Conservation (phyloP, 2,113 vertebrate species). For the Gymnarchus niloticus region DNA sequence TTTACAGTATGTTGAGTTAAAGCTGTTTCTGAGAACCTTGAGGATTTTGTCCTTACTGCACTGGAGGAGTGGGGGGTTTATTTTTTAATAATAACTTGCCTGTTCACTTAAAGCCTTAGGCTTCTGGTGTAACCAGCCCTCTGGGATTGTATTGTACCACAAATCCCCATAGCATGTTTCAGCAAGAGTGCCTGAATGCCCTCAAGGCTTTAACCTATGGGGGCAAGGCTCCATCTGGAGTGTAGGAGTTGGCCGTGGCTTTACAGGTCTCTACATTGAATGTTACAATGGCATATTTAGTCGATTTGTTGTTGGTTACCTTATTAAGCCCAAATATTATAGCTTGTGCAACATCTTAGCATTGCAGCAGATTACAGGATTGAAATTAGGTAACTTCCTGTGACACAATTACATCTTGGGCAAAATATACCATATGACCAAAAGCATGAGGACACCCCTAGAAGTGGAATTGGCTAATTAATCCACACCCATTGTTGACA, state of each 20-base stretch:
- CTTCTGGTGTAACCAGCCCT: slow-evolving; percentile 35
- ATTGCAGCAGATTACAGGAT: background rate
- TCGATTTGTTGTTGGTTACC: too few relatives aligned
- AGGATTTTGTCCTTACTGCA: background rate
- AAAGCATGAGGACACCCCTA: too few relatives aligned
- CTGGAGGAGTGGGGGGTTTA: background rate
- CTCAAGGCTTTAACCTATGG: background rate
- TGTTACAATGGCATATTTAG: too few relatives aligned
- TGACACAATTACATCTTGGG: background rate
- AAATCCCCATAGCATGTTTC: slow-evolving; percentile 41
- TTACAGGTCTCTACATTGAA: too few relatives aligned
- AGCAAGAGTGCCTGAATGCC: slow-evolving; percentile 16
- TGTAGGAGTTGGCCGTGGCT: slow-evolving; percentile 7
- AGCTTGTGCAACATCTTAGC: background rate
- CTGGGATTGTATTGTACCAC: slow-evolving; percentile 17
- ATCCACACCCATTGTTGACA: too few relatives aligned
- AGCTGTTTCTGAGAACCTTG: background rate
- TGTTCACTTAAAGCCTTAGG: slow-evolving; percentile 16
- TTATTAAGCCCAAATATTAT: background rate
- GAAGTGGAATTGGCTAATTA: too few relatives aligned
- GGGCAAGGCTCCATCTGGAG: slow-evolving; percentile 25
- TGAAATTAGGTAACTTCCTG: background rate
- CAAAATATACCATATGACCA: too few relatives aligned
- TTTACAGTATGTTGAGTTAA: background rate
- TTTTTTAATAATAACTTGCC: background rate